Conservation (phyloP, 2,797 vertebrate species). For the Sardinella longiceps region DNA sequence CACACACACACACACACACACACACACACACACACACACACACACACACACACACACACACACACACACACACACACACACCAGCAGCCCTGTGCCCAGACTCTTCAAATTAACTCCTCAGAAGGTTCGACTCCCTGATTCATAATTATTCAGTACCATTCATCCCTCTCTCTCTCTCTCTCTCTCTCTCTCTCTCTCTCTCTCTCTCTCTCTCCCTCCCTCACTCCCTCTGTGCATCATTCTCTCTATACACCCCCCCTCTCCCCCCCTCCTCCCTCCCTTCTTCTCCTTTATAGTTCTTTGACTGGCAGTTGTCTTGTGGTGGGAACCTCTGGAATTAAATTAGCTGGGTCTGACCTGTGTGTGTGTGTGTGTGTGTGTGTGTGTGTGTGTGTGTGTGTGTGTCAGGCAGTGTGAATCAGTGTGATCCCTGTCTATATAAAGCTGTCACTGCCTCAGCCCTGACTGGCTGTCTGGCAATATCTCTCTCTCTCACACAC, state of each 20-base stretch:
- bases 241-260: neutral
- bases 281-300: too few relatives aligned
- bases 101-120: slow-evolving; percentile 84
- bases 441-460: slow-evolving; percentile 79
- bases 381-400: slow-evolving; percentile 22
- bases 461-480: slow-evolving; percentile 80
- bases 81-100: slow-evolving; percentile 51
- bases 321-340: slow-evolving; percentile 76
- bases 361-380: slow-evolving; percentile 70
- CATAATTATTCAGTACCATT: slow-evolving; percentile 80
- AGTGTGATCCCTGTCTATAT: slow-evolving; percentile 81
- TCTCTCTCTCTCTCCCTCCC: slow-evolving; percentile 44
- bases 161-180: slow-evolving; percentile 58
- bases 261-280: slow-evolving; percentile 35
- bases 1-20: slow-evolving; percentile 40
- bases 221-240: slow-evolving; percentile 15
- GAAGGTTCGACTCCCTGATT: slow-evolving; percentile 82
- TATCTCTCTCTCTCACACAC: too few relatives aligned
- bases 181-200: slow-evolving; percentile 10
- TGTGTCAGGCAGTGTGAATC: slow-evolving; percentile 66
- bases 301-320: slow-evolving; percentile 80
- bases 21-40: slow-evolving; percentile 33
- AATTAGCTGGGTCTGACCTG: slow-evolving; percentile 81
- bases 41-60: slow-evolving; percentile 40
- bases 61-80: slow-evolving; percentile 6